Percentiles rank a stretch among this genome's conserved stretches.
These are phyloP conservation scores for Hybognathus amarus DNA, from an alignment of 2,797 vertebrate genomes.

Conservation along the genomic window DNA sequence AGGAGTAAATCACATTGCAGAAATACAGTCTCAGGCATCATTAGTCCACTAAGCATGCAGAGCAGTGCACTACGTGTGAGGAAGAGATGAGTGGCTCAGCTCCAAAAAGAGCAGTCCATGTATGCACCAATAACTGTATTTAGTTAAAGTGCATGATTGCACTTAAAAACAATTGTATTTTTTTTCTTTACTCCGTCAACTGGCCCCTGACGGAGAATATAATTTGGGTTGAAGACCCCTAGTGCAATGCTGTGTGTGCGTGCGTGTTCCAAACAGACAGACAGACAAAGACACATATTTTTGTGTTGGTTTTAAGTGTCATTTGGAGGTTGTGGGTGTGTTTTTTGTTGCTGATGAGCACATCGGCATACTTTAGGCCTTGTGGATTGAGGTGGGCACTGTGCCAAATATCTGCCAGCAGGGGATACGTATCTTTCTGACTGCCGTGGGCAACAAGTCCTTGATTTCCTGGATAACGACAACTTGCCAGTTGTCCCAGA, in stretches of 20 bases:
- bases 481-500: slow-evolving; percentile 57
- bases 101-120: neutral
- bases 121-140: neutral
- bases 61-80: neutral
- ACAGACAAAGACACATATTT: neutral
- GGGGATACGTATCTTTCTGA: slow-evolving; percentile 64
- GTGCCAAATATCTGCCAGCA: slow-evolving; percentile 63
- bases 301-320: neutral
- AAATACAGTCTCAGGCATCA: slow-evolving; percentile 21
- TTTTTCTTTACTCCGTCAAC: neutral
- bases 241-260: neutral
- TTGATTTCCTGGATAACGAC: slow-evolving; percentile 64
- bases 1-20: neutral
- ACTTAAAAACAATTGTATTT: neutral
- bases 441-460: slow-evolving; percentile 63
- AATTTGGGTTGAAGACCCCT: neutral
- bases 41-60: slow-evolving; percentile 18
- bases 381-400: slow-evolving; percentile 62
- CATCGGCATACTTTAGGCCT: slow-evolving; percentile 62
- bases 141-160: neutral
- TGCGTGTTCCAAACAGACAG: neutral
- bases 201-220: neutral
- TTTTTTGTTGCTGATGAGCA: slow-evolving; percentile 29
- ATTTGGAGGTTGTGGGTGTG: slow-evolving; percentile 40
- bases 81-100: neutral